These are phyloP conservation scores for Scrobipalpa costella DNA, from an alignment of 2,888 invertebrate genomes.

Conservation along the genomic window DNA sequence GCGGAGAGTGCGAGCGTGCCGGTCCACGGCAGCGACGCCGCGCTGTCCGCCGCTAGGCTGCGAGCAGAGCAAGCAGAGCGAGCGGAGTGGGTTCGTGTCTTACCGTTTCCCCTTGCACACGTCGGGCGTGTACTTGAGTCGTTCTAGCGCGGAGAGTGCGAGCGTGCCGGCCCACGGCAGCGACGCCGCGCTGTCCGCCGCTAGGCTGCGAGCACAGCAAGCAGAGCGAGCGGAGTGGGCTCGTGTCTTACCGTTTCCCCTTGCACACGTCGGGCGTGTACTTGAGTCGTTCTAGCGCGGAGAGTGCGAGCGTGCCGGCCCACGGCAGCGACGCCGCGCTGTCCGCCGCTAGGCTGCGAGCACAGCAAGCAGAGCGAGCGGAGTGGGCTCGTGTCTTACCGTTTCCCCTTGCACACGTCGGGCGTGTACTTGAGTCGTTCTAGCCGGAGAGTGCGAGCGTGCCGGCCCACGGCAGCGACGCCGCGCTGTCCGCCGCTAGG, in stretches of 20 bases:
- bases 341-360: conserved; percentile 60
- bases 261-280: conserved; percentile 52
- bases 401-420: conserved; percentile 50
- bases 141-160: conserved; percentile 54
- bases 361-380: no score
- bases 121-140: conserved; percentile 46
- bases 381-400: conserved; percentile 33
- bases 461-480: conserved; percentile 63
- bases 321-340: conserved; percentile 67
- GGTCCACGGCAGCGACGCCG: conserved; percentile 58
- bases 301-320: conserved; percentile 58
- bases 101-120: conserved; percentile 52
- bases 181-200: conserved; percentile 67
- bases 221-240: no score
- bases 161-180: conserved; percentile 63
- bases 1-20: conserved; percentile 57
- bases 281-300: conserved; percentile 48
- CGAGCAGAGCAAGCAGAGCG: no score
- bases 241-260: conserved; percentile 43
- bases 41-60: no score
- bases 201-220: conserved; percentile 59
- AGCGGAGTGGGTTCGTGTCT: background rate
- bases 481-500: no score
- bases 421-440: conserved; percentile 46
- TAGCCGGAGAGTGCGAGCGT: conserved; percentile 52